Conservation (phyloP, 1,140 invertebrate genomes). For the Listronotus bonariensis region DNA sequence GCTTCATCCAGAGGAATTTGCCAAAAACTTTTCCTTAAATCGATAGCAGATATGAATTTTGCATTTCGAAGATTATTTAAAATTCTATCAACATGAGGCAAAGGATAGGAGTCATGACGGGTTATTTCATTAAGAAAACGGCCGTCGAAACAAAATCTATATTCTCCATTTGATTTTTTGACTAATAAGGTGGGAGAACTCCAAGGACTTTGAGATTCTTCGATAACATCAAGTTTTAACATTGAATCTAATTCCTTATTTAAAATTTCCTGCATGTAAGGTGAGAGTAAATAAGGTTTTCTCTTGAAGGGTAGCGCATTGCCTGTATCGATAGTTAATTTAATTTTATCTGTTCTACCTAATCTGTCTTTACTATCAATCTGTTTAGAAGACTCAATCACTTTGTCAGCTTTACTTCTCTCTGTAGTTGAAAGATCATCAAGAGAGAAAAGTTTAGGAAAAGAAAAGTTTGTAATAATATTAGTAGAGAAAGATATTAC, state of each 20-base stretch:
- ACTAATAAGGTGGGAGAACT: slow-evolving; percentile 36
- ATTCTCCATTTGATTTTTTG: slow-evolving; percentile 35
- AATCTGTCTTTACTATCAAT: too few relatives aligned
- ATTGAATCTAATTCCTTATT: slow-evolving; percentile 38
- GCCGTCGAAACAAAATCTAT: slow-evolving; percentile 52
- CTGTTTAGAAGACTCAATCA: too few relatives aligned
- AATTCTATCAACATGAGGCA: slow-evolving; percentile 45
- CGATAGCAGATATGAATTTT: slow-evolving; percentile 47
- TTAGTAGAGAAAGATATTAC: neutral
- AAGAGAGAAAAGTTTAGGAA: neutral
- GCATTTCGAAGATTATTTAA: slow-evolving; percentile 46
- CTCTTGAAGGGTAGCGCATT: slow-evolving; percentile 22
- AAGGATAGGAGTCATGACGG: slow-evolving; percentile 47
- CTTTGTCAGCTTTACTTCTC: too few relatives aligned
- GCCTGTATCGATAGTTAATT: slow-evolving; percentile 32
- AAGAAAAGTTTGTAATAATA: neutral
- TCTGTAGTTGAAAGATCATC: too few relatives aligned
- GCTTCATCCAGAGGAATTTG: slow-evolving; percentile 47
- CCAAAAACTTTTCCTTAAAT: slow-evolving; percentile 52
- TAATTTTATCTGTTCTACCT: slow-evolving; percentile 1
- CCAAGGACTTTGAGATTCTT: slow-evolving; percentile 32
- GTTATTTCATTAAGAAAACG: slow-evolving; percentile 53
- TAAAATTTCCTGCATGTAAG: slow-evolving; percentile 31
- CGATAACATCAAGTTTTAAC: slow-evolving; percentile 27
- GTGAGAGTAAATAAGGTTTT: slow-evolving; percentile 29